Percentiles rank a stretch among this genome's conserved stretches.
Evolutionary conservation across 30 jellyfish, hydroid and myxozoan species (phyloP).

Genomic region (Aurelia aurita): DNA sequence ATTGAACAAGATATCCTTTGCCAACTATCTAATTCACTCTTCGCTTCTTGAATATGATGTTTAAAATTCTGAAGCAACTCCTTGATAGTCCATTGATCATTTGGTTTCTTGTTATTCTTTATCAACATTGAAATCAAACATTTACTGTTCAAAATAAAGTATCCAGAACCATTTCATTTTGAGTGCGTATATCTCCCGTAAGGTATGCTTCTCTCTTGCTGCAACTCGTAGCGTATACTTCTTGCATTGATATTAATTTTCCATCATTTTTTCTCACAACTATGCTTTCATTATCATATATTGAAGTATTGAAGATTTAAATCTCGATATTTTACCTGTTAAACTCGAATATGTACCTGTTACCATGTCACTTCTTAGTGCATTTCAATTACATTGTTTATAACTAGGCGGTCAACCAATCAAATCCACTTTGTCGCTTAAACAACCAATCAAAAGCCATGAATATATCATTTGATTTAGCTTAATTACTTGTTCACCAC

Average conservation of each 20-base stretch:
- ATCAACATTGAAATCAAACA: too few relatives aligned
- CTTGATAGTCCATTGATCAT: too few relatives aligned
- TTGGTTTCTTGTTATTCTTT: too few relatives aligned
- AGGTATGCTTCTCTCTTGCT: too few relatives aligned
- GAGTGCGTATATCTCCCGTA: neutral
- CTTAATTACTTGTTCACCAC: too few relatives aligned
- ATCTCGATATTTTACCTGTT: slow-evolving; percentile 3
- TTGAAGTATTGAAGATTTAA: neutral
- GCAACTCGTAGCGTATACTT: neutral
- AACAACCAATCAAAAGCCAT: neutral
- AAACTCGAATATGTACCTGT: slow-evolving; percentile 10
- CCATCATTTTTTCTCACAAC: too few relatives aligned
- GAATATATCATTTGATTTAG: neutral
- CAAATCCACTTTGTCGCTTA: neutral
- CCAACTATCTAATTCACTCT: too few relatives aligned
- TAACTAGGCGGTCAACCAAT: slow-evolving; percentile 13
- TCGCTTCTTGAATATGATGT: too few relatives aligned
- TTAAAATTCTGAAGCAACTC: too few relatives aligned
- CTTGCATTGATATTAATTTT: neutral
- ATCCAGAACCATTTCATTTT: neutral
- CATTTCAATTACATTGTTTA: slow-evolving; percentile 33
- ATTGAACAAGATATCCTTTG: too few relatives aligned
- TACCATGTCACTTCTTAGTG: slow-evolving; percentile 17
- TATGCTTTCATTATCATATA: neutral
- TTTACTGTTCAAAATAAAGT: neutral